phyloP scores from a whole-genome alignment of 2,888 invertebrate genomes.

The Lumbricus terrestris region DNA sequence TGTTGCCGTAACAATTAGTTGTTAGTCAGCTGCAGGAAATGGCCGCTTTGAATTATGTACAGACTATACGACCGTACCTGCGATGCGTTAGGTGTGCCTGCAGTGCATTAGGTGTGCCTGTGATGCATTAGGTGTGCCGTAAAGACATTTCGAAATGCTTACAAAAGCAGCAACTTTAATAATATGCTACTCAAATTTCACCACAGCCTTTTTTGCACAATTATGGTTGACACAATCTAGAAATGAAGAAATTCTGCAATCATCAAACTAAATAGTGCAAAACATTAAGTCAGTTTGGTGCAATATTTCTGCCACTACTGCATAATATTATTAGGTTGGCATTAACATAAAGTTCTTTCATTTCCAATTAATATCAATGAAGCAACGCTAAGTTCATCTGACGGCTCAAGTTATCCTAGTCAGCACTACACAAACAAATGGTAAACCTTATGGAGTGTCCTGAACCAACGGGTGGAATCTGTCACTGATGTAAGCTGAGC shows the following conservation, averaged over 20 bases:
- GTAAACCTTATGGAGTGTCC: background rate
- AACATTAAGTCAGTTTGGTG: background rate
- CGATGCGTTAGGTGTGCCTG: too few relatives aligned
- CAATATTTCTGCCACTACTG: background rate
- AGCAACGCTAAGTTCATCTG: background rate
- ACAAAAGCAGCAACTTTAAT: background rate
- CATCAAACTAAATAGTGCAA: background rate
- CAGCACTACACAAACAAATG: background rate
- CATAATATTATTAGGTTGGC: background rate
- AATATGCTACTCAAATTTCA: background rate
- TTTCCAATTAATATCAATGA: background rate
- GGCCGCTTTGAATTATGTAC: background rate
- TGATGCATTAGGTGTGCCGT: background rate
- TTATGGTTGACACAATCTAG: background rate
- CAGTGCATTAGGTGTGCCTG: background rate
- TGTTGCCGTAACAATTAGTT: background rate
- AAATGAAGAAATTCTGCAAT: background rate
- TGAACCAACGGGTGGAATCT: too few relatives aligned
- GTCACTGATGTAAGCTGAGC: background rate
- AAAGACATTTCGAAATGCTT: background rate
- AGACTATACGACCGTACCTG: background rate
- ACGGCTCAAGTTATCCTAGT: background rate
- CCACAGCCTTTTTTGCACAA: too few relatives aligned
- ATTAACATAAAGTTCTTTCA: background rate
- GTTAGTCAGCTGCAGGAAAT: background rate